Evolutionary conservation across 2,113 vertebrate species (phyloP), one percentile per base, ranked within the genome.

Genomic region (Empidonax alnorum): DNA sequence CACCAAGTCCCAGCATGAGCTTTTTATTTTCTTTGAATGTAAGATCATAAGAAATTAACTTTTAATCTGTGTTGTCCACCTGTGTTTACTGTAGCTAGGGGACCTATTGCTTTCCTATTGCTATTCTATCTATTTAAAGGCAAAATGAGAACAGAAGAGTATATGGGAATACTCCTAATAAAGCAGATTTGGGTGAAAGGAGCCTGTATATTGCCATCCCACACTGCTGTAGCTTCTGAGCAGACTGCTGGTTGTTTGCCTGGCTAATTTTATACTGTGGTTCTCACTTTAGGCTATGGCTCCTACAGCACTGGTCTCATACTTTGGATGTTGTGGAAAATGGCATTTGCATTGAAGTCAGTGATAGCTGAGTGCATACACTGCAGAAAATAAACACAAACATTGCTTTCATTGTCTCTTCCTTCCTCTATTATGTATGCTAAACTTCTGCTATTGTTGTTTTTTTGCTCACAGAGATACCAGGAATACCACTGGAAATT

Each of bases 1-100:
- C 95, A 91, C 25, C 94, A 94, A 94, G 84, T 93, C 97, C 87
- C 96, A 97, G 96, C 96, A 72, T 1, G 94, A 93, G 92, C 20
- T 35, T 82, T 96, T 93, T 89, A 89, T 93, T 75, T 93, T 94
- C 90, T 91, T 94, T 95, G 90, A 94, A 94, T 87, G 31, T 31
- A 84, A 83, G 93, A 95, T 95, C 95, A 91, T 91, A 95, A 89
- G 89, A 97, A 97, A 53, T 92, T 89, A 94, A 90, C 85, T 96
- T 95, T 63, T 82, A 53, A 39, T 90, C 75, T 83, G 31, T 86
- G 93, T 80, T 95, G 84, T 68, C 91, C 53, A 77, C 72, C 53
- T 94, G 80, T 92, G 55, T 87, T 94, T 93, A 90, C 49, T 65
- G 69, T 68, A 96, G n/a, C 16, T 65, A 63, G 41, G n/a, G 66